These are phyloP conservation scores for Smutsia temminckii DNA, from an alignment of 2,797 vertebrate species.

Conservation along the genomic window DNA sequence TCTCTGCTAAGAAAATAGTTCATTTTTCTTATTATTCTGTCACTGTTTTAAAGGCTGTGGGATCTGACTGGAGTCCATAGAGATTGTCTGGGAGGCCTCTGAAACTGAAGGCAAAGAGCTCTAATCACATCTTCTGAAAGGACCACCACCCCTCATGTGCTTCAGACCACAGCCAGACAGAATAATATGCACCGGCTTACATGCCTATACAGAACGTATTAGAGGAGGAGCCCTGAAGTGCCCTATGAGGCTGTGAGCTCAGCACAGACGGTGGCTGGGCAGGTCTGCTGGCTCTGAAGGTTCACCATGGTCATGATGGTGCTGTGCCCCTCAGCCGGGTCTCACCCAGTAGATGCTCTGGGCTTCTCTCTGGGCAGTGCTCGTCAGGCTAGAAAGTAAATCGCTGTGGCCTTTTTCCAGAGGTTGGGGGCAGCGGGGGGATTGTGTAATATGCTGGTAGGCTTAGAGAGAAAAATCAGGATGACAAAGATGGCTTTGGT, in stretches of 20 bases:
- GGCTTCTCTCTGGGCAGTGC: not conserved
- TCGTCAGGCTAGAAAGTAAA: slow-evolving; percentile 57
- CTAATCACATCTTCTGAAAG: not conserved
- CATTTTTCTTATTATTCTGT: not conserved
- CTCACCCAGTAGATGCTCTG: slow-evolving; percentile 10
- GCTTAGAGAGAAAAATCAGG: slow-evolving; percentile 34
- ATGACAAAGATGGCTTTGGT: not conserved
- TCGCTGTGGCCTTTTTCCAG: slow-evolving; percentile 36
- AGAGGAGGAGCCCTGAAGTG: not conserved
- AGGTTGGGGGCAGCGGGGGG: not conserved
- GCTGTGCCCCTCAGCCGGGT: not conserved
- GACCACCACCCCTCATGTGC: not conserved
- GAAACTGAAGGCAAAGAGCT: not conserved
- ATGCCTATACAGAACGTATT: not conserved
- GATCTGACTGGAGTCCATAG: not conserved
- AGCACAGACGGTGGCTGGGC: slow-evolving; percentile 48
- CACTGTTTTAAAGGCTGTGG: not conserved
- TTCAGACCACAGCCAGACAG: not conserved
- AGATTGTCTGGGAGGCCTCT: not conserved
- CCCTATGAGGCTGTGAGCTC: slow-evolving; percentile 20
- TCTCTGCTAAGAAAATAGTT: not conserved
- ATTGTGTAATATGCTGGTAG: slow-evolving; percentile 50
- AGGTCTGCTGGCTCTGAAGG: slow-evolving; percentile 22
- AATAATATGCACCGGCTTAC: not conserved
- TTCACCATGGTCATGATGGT: not conserved